Base-by-base conservation (phyloP, 2,888 invertebrate genomes). In the Ypsolopha scabrella region DNA sequence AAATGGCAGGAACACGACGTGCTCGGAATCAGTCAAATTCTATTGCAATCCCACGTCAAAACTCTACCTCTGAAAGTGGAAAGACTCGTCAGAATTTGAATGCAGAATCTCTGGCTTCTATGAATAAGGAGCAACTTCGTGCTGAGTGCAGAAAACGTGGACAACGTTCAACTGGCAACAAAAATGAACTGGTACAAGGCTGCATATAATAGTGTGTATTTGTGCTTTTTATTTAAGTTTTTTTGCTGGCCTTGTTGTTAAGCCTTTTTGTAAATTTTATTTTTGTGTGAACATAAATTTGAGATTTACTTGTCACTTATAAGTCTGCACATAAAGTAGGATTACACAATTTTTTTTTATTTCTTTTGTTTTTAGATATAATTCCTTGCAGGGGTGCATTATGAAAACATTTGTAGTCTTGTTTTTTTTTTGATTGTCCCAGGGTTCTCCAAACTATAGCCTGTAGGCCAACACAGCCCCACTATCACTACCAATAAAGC, bases 71-170 rank as follows among this genome's bases (percentile, higher is more conserved):
- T 63, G 85, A 86, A 47, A 80, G 77, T 71, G 79, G 75, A 60
- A 74, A 76, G 62, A 69, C 75, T 51, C 80, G 80, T 57, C 82
- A 85, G 63, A 81, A 70, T 58, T 66, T 85, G 58, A 81, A 74
- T 57, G 80, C 82, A 52, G 87, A 87, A 64, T 79, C 87, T 65
- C 78, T 91, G 68, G 83, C 87, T 53, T 79, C 87, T 57, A 88
- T 91, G 87, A 91, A 88, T 68, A 91, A 91, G 86, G 91, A 91
- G 68, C 91, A 91, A 70, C 86, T 92, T 58, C 90, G 91, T 64
- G 80, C 82, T 52, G 91, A 91, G 72, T 91, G 91, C 85, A 86
- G 90, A 61, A 90, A 90, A 80, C 78, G 91, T 64, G 91, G 91
- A 60, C 90, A 90, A 74, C 90, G 90, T 70, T 88, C 90, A 47